A percentile compares a stretch with the other conserved stretches of the same genome.
Conservation (phyloP, 1,140 invertebrate genomes). For the Nasonia longicornis region DNA sequence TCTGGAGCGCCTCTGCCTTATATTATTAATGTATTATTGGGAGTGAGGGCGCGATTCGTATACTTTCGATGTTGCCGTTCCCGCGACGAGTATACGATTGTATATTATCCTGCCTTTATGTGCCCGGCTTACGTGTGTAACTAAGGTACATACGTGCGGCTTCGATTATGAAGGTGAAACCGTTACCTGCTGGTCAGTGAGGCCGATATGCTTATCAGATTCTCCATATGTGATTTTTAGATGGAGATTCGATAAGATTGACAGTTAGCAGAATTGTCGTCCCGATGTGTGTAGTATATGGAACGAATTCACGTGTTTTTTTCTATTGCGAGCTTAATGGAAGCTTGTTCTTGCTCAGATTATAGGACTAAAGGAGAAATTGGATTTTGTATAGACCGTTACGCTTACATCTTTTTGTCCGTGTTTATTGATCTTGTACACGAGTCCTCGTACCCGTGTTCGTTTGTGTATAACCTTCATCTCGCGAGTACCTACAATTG, state of each 20-base stretch:
- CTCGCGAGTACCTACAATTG: neutral
- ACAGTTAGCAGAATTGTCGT: conserved; percentile 40
- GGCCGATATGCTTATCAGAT: conserved; percentile 45
- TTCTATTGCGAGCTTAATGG: conserved; percentile 14
- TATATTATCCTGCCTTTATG: conserved; percentile 13
- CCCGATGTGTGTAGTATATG: neutral
- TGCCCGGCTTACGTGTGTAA: conserved; percentile 26
- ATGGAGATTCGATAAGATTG: conserved; percentile 48
- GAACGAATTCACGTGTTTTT: neutral
- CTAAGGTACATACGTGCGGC: conserved; percentile 44
- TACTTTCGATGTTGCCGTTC: conserved; percentile 49
- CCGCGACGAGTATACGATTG: conserved; percentile 48
- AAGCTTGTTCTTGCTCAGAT: conserved; percentile 13
- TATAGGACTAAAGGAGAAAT: neutral
- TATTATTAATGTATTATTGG: conserved; percentile 52
- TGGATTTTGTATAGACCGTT: conserved; percentile 23
- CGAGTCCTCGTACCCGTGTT: neutral
- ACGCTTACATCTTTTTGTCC: neutral
- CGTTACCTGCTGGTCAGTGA: conserved; percentile 49
- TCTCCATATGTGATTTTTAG: conserved; percentile 43
- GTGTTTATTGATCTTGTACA: conserved; percentile 6
- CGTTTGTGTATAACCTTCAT: neutral
- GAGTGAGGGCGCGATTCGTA: conserved; percentile 14
- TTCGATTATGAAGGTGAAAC: conserved; percentile 38
- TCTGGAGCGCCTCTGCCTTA: conserved; percentile 49